Evolutionary conservation across 2,113 vertebrate genomes (phyloP).

Genomic region (Ctenomys sociabilis): DNA sequence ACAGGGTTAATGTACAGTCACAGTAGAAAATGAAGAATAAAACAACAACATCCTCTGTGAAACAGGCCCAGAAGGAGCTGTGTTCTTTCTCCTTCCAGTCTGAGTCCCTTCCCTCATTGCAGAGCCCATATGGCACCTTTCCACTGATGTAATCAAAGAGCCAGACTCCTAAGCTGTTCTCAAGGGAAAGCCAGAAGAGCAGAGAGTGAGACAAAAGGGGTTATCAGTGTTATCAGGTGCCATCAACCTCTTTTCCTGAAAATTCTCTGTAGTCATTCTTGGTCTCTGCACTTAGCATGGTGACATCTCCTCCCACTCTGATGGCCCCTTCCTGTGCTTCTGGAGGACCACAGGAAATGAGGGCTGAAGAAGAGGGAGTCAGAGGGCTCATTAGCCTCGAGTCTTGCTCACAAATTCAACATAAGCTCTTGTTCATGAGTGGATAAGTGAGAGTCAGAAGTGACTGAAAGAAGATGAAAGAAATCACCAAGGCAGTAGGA

Average conservation of each 20-base stretch:
- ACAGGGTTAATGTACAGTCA: constrained; percentile 19
- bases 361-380: background rate
- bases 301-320: background rate
- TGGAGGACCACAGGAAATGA: background rate
- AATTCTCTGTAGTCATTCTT: background rate
- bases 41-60: background rate
- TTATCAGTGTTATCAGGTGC: background rate
- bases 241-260: background rate
- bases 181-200: background rate
- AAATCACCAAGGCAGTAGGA: background rate
- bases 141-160: background rate
- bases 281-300: background rate
- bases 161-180: background rate
- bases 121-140: background rate
- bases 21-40: background rate
- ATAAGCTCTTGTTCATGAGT: background rate
- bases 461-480: background rate
- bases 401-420: background rate
- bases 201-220: background rate
- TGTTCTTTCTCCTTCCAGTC: background rate
- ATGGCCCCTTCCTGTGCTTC: background rate
- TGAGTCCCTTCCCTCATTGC: background rate
- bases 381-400: background rate
- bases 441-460: background rate
- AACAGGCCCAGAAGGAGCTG: background rate